phyloP scores from a whole-genome alignment of 2,797 vertebrate species.

The Gephyroberyx darwinii region DNA sequence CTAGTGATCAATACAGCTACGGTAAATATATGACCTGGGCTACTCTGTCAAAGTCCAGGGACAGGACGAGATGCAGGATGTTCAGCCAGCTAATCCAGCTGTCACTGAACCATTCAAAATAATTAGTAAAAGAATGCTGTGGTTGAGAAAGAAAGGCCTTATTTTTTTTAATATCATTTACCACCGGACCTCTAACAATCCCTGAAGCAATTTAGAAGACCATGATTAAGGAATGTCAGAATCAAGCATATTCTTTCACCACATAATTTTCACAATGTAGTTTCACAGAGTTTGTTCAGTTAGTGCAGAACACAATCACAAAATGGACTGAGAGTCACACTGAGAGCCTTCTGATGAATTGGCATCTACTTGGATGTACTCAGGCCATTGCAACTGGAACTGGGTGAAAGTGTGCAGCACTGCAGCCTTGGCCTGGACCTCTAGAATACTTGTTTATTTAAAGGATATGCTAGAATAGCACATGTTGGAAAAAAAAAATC shows the following conservation, averaged over 20 bases:
- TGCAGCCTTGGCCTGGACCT: background rate
- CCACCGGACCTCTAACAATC: background rate
- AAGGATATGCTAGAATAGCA: conserved; percentile 15
- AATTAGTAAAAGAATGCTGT: conserved; percentile 67
- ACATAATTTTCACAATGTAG: background rate
- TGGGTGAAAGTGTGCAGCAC: conserved; percentile 22
- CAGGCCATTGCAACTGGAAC: conserved; percentile 5
- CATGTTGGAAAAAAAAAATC: background rate
- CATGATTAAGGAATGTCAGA: conserved; percentile 13
- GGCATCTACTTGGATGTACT: conserved; percentile 6
- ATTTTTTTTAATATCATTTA: conserved; percentile 13
- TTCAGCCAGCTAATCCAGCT: conserved; percentile 65
- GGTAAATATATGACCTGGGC: conserved; percentile 69
- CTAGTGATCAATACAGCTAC: conserved; percentile 70
- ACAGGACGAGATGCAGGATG: conserved; percentile 55
- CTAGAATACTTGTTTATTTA: conserved; percentile 19
- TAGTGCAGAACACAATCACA: background rate
- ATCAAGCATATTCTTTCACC: background rate
- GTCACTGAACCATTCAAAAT: conserved; percentile 57
- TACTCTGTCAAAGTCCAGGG: conserved; percentile 81
- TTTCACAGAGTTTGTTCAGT: conserved; percentile 1
- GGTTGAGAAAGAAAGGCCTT: conserved; percentile 22
- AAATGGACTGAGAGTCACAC: background rate
- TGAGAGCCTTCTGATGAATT: conserved; percentile 3
- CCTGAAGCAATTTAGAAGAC: background rate